Base-by-base conservation (phyloP, 2,888 invertebrate species). In the Lymantria monacha region DNA sequence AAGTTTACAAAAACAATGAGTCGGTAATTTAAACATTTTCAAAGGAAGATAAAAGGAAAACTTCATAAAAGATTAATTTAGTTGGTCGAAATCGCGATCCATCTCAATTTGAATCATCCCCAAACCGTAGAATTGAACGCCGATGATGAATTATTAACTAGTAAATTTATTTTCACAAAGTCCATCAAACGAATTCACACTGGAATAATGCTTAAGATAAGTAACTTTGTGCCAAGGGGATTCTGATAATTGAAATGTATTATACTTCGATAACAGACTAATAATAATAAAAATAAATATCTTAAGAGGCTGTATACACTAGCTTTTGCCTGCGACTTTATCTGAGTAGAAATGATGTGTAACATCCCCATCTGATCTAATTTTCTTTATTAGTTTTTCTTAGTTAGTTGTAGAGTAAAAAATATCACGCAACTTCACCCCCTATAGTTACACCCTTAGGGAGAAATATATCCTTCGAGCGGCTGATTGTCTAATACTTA, bases 121-220 rank as follows among this genome's bases (percentile, higher is more conserved):
- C 48, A 45, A 51, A 58, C 58, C 44, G 57, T 64, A 47, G 42
- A 56, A 59, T 59, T 58, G 51, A 53, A 50, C 10, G 46, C 53
- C 61, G 55, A 66, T 59, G 64, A 59, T 66, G 55, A 68, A 68
- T 61, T 63, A 72, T 65, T 62, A 61, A 62, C 58, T 66, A 61
- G 56, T 50, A 58, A 56, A 66, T 61, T 66, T 66, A 59, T 64
- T 69, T 54, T 59, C 53, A 57, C 57, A 57, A 65, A 22, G 22
- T 22, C 55, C 55, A 51, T 58, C 48, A 47, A 56, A 57, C 33
- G 46, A 61, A 48, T 58, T 58, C 53, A 49, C 38, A 41, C 42
- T 11, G 45, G 44, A 43, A 62, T 62, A 53, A 44, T 41, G 38
- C 14, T 22, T 22, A 22, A 22, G 22, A 22, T 15, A 22, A 7